Evolutionary conservation across 1,140 invertebrate species (phyloP), one percentile per base, ranked within the genome.

Genomic region (Holotrichia oblita): DNA sequence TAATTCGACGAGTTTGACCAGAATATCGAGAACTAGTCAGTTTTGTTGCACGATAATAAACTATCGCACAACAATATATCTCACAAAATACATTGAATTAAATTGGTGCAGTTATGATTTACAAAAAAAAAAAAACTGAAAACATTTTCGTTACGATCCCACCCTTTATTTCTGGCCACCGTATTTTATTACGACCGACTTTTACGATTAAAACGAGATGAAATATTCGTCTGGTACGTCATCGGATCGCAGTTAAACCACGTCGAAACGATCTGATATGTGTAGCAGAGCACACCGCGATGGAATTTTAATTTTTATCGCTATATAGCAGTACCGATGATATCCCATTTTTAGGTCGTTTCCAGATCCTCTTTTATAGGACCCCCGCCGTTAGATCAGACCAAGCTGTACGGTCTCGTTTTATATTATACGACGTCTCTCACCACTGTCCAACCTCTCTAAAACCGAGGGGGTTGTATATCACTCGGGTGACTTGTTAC

Each of bases 401-500:
- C 44, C 3, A n/a, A 10, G 44, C 44, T 48, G n/a, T 48, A 10
- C 79, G 77, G 81, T 82, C 81, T 81, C 79, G 80, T 81, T 82
- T 82, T 81, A 81, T 80, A 77, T 81, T 80, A 82, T 3, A 48
- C 44, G 44, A n/a, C n/a, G 44, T 48, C 44, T 10, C n/a, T 48
- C 12, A n/a, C 44, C 44, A 48, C 44, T 10, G 12, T 12, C 8
- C 44, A 10, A 3, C n/a, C 44, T n/a, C 44, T 48, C 55, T 79
- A 59, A 48, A 8, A 12, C 64, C 77, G 10, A 22, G 9, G 76
- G 77, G 79, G 76, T 78, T 81, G 81, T 82, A 82, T 82, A 82
- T 82, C 80, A 82, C 80, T 61, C 40, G 75, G 72, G 76, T 79
- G 76, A 80, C 77, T 81, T 81, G 78, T 80, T 81, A 79, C 41